Evolutionary conservation across 2,888 invertebrate species (phyloP).

Genomic region (Rhagophthalmus giganteus): DNA sequence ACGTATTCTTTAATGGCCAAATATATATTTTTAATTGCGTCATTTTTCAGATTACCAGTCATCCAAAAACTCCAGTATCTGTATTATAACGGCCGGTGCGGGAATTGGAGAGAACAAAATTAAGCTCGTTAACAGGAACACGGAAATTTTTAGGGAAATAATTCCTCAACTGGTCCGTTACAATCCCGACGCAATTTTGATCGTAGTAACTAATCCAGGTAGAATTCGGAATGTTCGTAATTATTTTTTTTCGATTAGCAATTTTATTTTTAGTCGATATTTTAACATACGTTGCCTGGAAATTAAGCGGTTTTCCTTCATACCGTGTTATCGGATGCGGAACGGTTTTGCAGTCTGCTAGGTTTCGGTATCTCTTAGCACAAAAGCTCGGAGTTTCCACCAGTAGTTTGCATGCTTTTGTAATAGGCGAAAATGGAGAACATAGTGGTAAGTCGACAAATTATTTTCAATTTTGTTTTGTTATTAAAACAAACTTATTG

Average conservation of each 20-base stretch:
- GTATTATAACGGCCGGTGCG: conserved; percentile 65
- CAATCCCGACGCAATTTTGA: conserved; percentile 62
- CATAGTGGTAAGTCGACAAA: conserved; percentile 62
- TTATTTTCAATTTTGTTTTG: too few relatives aligned
- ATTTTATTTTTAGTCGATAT: conserved; percentile 63
- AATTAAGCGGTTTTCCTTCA: conserved; percentile 63
- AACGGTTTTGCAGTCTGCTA: conserved; percentile 64
- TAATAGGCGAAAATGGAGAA: conserved; percentile 71
- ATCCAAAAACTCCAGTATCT: conserved; percentile 60
- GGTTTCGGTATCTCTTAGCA: conserved; percentile 63
- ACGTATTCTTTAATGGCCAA: too few relatives aligned
- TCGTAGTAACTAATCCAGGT: conserved; percentile 61
- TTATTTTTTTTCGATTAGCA: too few relatives aligned
- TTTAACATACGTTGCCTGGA: conserved; percentile 67
- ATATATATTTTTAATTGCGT: too few relatives aligned
- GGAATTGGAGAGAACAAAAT: conserved; percentile 54
- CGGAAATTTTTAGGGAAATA: conserved; percentile 61
- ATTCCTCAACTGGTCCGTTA: conserved; percentile 62
- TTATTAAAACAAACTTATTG: too few relatives aligned
- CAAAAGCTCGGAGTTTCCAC: conserved; percentile 62
- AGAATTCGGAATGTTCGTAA: too few relatives aligned
- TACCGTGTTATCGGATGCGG: conserved; percentile 66
- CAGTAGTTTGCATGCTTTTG: conserved; percentile 61
- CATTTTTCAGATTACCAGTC: conserved; percentile 58
- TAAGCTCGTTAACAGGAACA: conserved; percentile 60